Base-by-base conservation (phyloP, 2,888 invertebrate genomes). In the Chouioia cunea region DNA sequence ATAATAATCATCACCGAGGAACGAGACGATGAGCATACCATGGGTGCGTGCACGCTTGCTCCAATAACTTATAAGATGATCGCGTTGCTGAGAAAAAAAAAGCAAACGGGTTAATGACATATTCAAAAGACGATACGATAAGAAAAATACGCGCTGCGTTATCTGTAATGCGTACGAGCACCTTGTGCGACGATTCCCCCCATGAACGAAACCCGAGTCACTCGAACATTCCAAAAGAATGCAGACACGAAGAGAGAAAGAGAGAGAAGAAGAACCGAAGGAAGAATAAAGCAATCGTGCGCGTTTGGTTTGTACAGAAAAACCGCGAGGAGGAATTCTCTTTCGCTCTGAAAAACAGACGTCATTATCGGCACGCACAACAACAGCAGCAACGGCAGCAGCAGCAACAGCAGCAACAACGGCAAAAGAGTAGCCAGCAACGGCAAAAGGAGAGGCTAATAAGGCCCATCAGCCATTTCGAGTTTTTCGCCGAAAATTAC, bases 361-460 rank as follows among this genome's bases (percentile, higher is more conserved):
- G 81, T 82, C 82, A 80, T 82, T 82, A 82, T 77, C 79, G 77
- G 81, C 82, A 82, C 82, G 82, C 82, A 82, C 81, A 76, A n/a
- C 57, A 18, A 18, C 18, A 20, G 18, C 16, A 18, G 52, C n/a
- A 22, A 16, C 16, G 18, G 52, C 18, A 52, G 18, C 16, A 52
- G 52, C 27, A 27, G 27, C 27, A 27, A 6, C 27, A 18, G 52
- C 18, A 20, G 18, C 16, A 18, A 18, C n/a, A 12, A 16, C 16
- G 18, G 52, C 18, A 52, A 16, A 4, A 52, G 52, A 52, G 52
- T 16, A 16, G 16, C 6, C 15, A 16, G 16, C n/a, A 10, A 56
- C 22, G 4, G 56, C 56, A 73, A 22, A 8, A 23, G 18, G 27
- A 27, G 27, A 73, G 77, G 79, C 81, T 82, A 82, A 82, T 82